These are phyloP conservation scores for Scomber japonicus DNA, from an alignment of 2,113 vertebrate species.

Conservation along the genomic window DNA sequence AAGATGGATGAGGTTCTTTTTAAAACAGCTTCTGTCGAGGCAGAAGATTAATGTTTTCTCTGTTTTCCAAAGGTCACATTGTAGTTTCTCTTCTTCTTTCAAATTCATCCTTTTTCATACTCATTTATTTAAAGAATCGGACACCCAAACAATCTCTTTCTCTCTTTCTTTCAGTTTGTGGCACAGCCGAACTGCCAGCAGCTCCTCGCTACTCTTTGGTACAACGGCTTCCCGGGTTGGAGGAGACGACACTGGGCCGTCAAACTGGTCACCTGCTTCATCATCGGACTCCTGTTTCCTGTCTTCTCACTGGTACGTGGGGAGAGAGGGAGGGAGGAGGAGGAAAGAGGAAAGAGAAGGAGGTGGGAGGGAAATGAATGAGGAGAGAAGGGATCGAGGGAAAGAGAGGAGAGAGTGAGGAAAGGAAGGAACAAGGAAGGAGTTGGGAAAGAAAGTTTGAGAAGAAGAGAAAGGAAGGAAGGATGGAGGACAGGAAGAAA, in stretches of 20 bases:
- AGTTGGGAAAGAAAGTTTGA: neutral
- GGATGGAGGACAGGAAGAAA: no score
- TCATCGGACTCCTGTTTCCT: slow-evolving; percentile 94
- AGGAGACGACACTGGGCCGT: slow-evolving; percentile 96
- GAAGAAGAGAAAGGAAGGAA: neutral
- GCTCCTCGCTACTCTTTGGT: slow-evolving; percentile 96
- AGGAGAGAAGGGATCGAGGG: no score
- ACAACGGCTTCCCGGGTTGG: slow-evolving; percentile 98
- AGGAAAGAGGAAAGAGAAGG: no score
- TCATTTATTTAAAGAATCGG: neutral
- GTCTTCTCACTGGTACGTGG: slow-evolving; percentile 88
- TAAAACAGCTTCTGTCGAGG: neutral
- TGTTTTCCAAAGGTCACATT: neutral
- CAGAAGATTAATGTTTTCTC: neutral
- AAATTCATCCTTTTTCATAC: neutral
- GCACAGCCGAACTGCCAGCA: slow-evolving; percentile 99
- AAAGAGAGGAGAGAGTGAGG: no score
- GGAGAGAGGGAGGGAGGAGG: neutral
- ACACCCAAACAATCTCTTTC: neutral
- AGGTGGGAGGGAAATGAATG: no score
- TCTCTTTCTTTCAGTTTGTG: slow-evolving; percentile 88
- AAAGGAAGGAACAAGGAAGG: neutral
- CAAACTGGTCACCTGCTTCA: slow-evolving; percentile 96
- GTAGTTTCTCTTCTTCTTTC: neutral
- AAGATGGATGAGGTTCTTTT: neutral